Percentiles rank a stretch among this genome's conserved stretches.
phyloP scores from a whole-genome alignment of 2,113 vertebrate genomes.

The Siniperca knerii region DNA sequence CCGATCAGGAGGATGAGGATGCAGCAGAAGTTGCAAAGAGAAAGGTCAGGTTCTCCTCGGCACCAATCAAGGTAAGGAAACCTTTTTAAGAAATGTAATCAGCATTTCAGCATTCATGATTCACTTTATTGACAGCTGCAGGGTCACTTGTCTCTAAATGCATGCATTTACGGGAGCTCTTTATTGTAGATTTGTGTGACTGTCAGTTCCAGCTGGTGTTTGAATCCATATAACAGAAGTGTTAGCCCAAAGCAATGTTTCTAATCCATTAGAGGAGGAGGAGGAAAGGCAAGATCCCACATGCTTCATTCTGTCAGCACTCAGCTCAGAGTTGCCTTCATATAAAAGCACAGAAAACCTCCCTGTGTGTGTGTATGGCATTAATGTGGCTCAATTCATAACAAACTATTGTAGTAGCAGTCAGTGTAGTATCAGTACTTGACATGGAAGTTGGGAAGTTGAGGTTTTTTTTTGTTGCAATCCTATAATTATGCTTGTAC shows the following conservation, averaged over 20 bases:
- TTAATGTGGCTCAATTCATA: slow-evolving; percentile 1
- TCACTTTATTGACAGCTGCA: slow-evolving; percentile 9
- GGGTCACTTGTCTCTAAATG: background rate
- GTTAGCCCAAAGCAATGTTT: slow-evolving; percentile 60
- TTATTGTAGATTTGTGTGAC: slow-evolving; percentile 22
- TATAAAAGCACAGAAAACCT: slow-evolving; percentile 37
- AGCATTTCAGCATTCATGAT: background rate
- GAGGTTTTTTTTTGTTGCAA: background rate
- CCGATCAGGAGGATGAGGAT: slow-evolving; percentile 84
- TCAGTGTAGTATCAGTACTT: background rate
- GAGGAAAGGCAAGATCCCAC: slow-evolving; percentile 68
- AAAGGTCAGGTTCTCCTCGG: slow-evolving; percentile 89
- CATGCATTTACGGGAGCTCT: background rate
- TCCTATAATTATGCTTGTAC: background rate
- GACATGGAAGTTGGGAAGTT: slow-evolving; percentile 3
- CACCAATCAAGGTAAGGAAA: slow-evolving; percentile 88
- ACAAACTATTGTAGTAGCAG: background rate
- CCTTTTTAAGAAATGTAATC: background rate
- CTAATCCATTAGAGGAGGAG: slow-evolving; percentile 41
- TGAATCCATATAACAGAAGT: slow-evolving; percentile 8
- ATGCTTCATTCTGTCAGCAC: slow-evolving; percentile 55
- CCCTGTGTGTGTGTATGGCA: slow-evolving; percentile 3
- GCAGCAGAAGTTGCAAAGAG: slow-evolving; percentile 76
- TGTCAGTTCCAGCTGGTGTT: slow-evolving; percentile 37
- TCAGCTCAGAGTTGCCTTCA: slow-evolving; percentile 27